These are phyloP conservation scores for Tenrec ecaudatus DNA, from an alignment of 2,113 vertebrate species.

Conservation along the genomic window DNA sequence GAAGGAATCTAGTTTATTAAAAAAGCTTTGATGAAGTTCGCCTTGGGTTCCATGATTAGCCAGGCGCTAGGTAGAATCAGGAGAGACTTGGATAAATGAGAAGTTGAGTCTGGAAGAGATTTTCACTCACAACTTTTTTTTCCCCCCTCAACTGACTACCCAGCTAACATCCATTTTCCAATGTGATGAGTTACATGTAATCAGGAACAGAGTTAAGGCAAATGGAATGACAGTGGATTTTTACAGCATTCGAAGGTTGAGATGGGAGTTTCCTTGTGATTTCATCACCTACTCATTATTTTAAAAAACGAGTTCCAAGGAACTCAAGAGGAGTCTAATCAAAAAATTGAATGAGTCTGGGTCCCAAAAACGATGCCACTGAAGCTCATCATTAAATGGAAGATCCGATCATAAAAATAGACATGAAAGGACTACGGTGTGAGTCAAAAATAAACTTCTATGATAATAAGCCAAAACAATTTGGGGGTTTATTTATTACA, in stretches of 20 bases:
- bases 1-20: not conserved
- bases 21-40: not conserved
- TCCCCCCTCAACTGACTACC: not conserved
- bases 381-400: not conserved
- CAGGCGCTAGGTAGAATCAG: not conserved
- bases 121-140: not conserved
- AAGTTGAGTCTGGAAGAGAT: slow-evolving; percentile 3
- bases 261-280: too few relatives aligned
- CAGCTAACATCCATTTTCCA: not conserved
- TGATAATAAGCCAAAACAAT: not conserved
- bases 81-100: not conserved
- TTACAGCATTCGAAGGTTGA: not conserved
- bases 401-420: not conserved
- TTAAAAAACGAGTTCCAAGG: not conserved
- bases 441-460: not conserved
- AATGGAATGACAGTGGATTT: not conserved
- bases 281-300: not conserved
- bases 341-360: not conserved
- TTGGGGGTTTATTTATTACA: not conserved
- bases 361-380: too few relatives aligned
- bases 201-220: not conserved
- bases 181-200: not conserved
- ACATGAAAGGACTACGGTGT: not conserved
- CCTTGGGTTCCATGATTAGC: not conserved
- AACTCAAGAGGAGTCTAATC: not conserved